These are phyloP conservation scores for Calcarius lapponicus DNA, from an alignment of 2,797 vertebrate genomes.

Conservation along the genomic window DNA sequence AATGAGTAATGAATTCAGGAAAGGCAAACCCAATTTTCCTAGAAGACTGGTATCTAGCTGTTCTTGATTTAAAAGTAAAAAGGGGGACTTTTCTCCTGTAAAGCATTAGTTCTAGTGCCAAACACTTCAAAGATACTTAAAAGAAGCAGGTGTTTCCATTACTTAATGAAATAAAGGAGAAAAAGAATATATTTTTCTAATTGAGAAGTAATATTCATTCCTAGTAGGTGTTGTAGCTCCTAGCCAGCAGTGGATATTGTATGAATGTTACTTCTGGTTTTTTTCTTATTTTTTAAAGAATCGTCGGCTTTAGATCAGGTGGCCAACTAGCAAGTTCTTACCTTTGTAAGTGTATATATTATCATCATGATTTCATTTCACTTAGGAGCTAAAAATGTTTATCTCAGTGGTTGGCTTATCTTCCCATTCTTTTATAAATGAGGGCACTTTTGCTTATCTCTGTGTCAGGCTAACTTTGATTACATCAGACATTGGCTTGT, in stretches of 20 bases:
- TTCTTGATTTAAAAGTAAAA: not conserved
- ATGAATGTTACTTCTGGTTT: not conserved
- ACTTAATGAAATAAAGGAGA: not conserved
- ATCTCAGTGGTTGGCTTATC: not conserved
- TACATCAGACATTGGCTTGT: not conserved
- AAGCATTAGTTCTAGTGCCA: not conserved
- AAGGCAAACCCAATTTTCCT: not conserved
- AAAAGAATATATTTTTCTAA: not conserved
- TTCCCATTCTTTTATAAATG: not conserved
- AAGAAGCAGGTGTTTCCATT: not conserved
- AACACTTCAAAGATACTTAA: not conserved
- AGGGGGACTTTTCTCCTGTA: not conserved
- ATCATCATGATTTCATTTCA: not conserved
- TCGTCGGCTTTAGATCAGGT: not conserved
- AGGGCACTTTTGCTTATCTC: not conserved
- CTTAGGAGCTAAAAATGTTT: not conserved
- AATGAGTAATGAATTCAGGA: slow-evolving; percentile 3
- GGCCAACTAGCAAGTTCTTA: not conserved
- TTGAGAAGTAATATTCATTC: not conserved
- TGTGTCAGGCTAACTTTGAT: not conserved
- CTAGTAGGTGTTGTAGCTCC: not conserved
- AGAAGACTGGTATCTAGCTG: not conserved
- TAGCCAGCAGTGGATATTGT: not conserved
- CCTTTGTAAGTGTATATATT: not conserved
- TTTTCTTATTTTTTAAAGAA: not conserved